phyloP scores from a whole-genome alignment of 2,797 vertebrate species.

The Acipenser ruthenus region DNA sequence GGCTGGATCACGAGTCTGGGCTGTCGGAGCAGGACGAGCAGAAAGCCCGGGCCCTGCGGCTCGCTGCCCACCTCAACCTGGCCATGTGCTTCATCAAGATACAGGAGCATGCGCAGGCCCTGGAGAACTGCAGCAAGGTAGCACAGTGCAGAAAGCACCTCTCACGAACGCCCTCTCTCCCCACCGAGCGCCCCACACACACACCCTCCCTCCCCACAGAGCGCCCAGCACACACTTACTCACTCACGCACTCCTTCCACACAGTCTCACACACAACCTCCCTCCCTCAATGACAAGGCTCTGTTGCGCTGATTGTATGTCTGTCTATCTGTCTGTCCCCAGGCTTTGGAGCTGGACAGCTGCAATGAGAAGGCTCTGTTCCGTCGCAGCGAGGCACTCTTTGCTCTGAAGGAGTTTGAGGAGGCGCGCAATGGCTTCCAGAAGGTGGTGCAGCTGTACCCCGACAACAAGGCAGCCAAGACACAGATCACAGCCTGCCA shows the following conservation, averaged over 20 bases:
- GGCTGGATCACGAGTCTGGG: slow-evolving; percentile 82
- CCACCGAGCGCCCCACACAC: neutral
- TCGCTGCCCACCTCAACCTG: slow-evolving; percentile 89
- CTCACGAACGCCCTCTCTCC: neutral
- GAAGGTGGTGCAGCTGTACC: slow-evolving; percentile 81
- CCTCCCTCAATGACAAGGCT: neutral
- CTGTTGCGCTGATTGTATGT: neutral
- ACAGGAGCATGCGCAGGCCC: slow-evolving; percentile 68
- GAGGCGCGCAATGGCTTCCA: slow-evolving; percentile 79
- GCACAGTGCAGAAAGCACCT: neutral
- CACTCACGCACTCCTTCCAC: neutral
- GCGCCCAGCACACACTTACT: neutral
- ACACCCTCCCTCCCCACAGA: neutral
- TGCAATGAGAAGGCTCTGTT: slow-evolving; percentile 92
- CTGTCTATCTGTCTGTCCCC: neutral
- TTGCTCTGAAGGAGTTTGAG: slow-evolving; percentile 86
- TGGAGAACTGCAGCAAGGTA: slow-evolving; percentile 93
- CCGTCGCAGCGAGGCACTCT: slow-evolving; percentile 80
- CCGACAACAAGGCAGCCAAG: slow-evolving; percentile 87
- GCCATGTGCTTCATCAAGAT: slow-evolving; percentile 93
- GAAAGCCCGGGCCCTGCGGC: slow-evolving; percentile 66
- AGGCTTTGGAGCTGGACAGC: slow-evolving; percentile 81
- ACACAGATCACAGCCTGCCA: slow-evolving; percentile 78
- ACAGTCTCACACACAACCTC: neutral
- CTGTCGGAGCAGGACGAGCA: slow-evolving; percentile 66